phyloP scores from a whole-genome alignment of 1,140 invertebrate species.

The Penaeus japonicus region DNA sequence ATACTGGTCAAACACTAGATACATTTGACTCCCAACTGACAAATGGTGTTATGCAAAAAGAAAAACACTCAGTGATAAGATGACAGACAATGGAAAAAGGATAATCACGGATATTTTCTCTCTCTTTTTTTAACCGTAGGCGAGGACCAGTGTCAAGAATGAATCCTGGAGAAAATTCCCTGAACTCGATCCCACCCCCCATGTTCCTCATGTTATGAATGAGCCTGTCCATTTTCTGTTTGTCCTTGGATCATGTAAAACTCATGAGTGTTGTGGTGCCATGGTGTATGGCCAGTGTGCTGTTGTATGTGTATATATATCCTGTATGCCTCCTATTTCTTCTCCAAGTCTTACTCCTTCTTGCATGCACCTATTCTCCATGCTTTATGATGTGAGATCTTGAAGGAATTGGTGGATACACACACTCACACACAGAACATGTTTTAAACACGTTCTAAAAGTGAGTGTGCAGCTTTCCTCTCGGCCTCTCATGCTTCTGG shows the following conservation, averaged over 20 bases:
- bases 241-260: background rate
- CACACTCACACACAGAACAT: background rate
- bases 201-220: too few species aligned
- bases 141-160: background rate
- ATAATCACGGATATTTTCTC: too few species aligned
- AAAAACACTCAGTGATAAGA: too few species aligned
- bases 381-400: background rate
- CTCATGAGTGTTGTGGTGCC: background rate
- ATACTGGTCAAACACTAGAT: too few species aligned
- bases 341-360: background rate
- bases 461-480: background rate
- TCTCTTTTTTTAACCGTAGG: background rate
- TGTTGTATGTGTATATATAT: slow-evolving; percentile 22
- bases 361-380: slow-evolving; percentile 16
- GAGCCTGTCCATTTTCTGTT: background rate
- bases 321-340: slow-evolving; percentile 25
- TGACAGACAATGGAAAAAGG: too few species aligned
- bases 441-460: background rate
- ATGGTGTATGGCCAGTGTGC: slow-evolving; percentile 21
- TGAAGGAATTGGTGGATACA: background rate
- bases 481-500: background rate
- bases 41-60: too few species aligned
- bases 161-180: too few species aligned
- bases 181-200: too few species aligned
- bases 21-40: too few species aligned